Evolutionary conservation across 37 sponge, comb jelly and placozoan genomes (phyloP).

Genomic region (Amphimedon queenslandica): DNA sequence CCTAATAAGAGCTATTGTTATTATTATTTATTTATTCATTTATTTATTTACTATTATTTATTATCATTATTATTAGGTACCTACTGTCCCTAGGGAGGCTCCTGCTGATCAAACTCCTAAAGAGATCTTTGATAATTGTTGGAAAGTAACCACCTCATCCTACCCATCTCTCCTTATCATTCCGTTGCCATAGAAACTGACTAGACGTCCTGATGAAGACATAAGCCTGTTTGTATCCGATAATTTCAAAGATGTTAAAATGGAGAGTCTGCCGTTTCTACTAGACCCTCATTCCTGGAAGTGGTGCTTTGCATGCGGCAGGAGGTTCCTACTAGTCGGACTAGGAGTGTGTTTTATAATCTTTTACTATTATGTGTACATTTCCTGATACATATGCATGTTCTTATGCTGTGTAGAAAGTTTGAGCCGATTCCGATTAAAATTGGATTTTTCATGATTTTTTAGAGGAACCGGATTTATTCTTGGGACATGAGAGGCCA

Average conservation of each 20-base stretch:
- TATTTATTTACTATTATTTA: too few relatives aligned
- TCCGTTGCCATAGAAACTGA: too few relatives aligned
- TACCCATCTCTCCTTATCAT: too few relatives aligned
- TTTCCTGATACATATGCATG: background rate
- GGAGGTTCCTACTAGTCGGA: conserved; percentile 66
- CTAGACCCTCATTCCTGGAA: conserved; percentile 76
- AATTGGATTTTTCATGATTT: background rate
- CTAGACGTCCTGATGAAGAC: too few relatives aligned
- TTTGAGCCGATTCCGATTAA: too few relatives aligned
- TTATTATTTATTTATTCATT: too few relatives aligned
- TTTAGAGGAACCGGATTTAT: conserved; percentile 25
- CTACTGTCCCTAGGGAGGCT: conserved; percentile 31
- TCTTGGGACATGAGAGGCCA: conserved; percentile 36
- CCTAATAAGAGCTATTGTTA: too few relatives aligned
- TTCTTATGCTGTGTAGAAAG: background rate
- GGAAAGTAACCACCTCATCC: conserved; percentile 40
- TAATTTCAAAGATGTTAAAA: conserved; percentile 8
- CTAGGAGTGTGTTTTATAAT: conserved; percentile 58
- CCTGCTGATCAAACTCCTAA: background rate
- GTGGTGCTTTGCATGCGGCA: conserved; percentile 81
- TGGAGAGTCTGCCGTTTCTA: conserved; percentile 27
- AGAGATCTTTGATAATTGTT: conserved; percentile 16
- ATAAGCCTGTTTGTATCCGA: too few relatives aligned
- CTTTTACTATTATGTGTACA: background rate
- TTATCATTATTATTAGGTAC: too few relatives aligned